A percentile compares a stretch with the other conserved stretches of the same genome.
phyloP scores from a whole-genome alignment of 1,140 invertebrate species.

The Ditylenchus dipsaci region DNA sequence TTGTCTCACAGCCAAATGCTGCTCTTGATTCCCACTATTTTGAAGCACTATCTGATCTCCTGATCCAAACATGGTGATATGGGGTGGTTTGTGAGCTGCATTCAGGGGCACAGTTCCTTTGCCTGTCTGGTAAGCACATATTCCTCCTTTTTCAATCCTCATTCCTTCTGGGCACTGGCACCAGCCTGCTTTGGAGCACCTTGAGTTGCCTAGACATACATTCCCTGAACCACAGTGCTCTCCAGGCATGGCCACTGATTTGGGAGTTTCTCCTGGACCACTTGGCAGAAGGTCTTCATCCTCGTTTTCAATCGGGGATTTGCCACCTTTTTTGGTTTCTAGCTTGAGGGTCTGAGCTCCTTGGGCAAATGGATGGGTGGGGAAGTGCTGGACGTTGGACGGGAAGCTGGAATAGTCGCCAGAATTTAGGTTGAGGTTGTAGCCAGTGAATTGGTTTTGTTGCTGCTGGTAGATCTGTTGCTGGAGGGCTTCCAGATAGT shows the following conservation, averaged over 20 bases:
- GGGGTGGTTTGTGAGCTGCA: background rate
- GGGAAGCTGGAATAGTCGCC: background rate
- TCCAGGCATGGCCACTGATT: constrained; percentile 32
- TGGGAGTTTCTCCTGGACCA: no score
- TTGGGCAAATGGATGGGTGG: background rate
- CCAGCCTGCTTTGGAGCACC: constrained; percentile 33
- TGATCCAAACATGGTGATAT: no score
- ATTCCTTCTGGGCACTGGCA: constrained; percentile 47
- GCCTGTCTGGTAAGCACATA: constrained; percentile 20
- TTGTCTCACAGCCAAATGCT: background rate
- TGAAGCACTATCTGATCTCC: no score
- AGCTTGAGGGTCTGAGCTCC: background rate
- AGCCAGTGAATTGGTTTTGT: background rate
- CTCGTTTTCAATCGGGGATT: background rate
- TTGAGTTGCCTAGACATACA: constrained; percentile 48
- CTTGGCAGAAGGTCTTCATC: background rate
- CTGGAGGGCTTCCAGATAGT: background rate
- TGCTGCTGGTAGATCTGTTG: background rate
- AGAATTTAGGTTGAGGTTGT: background rate
- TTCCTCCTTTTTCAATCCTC: constrained; percentile 37
- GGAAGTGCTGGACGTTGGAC: constrained; percentile 3
- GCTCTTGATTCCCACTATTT: background rate
- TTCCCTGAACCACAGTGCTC: constrained; percentile 22
- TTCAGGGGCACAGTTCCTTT: background rate
- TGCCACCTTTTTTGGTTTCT: no score